Conservation (phyloP, 23 tunicate species). For the Trididemnum nubilum region DNA sequence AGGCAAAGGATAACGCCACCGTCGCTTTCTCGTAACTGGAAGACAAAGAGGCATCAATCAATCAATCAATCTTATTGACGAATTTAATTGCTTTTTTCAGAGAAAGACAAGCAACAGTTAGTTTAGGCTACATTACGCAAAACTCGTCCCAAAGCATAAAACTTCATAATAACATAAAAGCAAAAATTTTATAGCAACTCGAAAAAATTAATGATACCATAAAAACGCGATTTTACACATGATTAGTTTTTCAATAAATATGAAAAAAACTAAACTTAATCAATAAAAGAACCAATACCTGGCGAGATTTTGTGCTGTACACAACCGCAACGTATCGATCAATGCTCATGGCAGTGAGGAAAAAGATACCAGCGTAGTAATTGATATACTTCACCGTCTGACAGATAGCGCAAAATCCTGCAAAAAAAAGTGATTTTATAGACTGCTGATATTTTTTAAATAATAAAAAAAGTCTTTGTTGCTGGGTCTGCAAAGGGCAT, state of each 20-base stretch:
- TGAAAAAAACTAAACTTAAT: not conserved
- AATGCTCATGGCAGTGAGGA: conserved; percentile 91
- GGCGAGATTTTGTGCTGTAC: conserved; percentile 78
- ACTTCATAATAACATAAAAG: no score
- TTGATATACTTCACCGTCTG: conserved; percentile 59
- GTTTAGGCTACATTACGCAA: no score
- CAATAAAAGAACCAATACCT: conserved; percentile 32
- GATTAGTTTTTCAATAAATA: not conserved
- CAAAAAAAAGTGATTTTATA: not conserved
- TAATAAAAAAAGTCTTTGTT: not conserved
- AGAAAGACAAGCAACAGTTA: no score
- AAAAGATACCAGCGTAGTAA: conserved; percentile 88
- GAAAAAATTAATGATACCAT: not conserved
- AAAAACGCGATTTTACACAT: not conserved
- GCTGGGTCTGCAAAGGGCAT: no score
- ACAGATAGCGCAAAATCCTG: conserved; percentile 66
- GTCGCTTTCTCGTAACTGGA: no score
- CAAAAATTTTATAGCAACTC: no score
- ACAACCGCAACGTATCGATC: conserved; percentile 93
- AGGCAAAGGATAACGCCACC: no score
- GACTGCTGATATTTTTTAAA: not conserved
- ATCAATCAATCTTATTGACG: no score
- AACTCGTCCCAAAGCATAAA: no score
- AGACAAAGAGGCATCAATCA: no score
- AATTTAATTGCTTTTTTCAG: no score